phyloP scores from a whole-genome alignment of 2,888 invertebrate species.

The Diloba caeruleocephala region DNA sequence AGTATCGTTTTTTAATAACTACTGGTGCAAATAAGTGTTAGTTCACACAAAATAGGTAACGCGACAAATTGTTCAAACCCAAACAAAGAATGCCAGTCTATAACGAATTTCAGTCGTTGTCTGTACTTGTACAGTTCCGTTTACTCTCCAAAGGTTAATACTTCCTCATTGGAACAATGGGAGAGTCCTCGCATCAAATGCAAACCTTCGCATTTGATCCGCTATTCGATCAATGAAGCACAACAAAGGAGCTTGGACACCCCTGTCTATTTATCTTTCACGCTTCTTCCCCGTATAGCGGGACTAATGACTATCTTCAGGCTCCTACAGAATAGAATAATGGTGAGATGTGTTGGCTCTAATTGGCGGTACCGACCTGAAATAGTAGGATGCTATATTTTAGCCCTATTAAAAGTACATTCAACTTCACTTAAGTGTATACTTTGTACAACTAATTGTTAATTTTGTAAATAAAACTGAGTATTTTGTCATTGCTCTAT shows the following conservation, averaged over 20 bases:
- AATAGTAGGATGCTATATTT: no score
- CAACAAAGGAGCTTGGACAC: constrained; percentile 41
- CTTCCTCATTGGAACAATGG: constrained; percentile 63
- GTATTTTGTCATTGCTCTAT: no score
- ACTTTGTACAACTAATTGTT: no score
- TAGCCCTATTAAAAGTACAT: no score
- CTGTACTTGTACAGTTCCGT: constrained; percentile 23
- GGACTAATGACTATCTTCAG: background rate
- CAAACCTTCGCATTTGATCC: constrained; percentile 56
- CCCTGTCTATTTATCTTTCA: constrained; percentile 30
- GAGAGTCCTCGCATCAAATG: constrained; percentile 62
- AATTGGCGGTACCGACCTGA: no score
- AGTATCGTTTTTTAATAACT: no score
- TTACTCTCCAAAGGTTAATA: constrained; percentile 47
- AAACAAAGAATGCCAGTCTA: constrained; percentile 48
- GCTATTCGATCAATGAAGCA: constrained; percentile 44
- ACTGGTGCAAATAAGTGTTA: constrained; percentile 6
- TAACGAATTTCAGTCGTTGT: constrained; percentile 45
- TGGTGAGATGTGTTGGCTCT: no score
- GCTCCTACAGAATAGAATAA: background rate
- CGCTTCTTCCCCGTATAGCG: constrained; percentile 15
- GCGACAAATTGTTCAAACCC: constrained; percentile 25
- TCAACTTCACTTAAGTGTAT: no score
- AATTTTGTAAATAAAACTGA: no score
- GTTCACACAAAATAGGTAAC: constrained; percentile 18